Conservation (phyloP, 2,888 invertebrate species). For the Stenotaenia linearis region DNA sequence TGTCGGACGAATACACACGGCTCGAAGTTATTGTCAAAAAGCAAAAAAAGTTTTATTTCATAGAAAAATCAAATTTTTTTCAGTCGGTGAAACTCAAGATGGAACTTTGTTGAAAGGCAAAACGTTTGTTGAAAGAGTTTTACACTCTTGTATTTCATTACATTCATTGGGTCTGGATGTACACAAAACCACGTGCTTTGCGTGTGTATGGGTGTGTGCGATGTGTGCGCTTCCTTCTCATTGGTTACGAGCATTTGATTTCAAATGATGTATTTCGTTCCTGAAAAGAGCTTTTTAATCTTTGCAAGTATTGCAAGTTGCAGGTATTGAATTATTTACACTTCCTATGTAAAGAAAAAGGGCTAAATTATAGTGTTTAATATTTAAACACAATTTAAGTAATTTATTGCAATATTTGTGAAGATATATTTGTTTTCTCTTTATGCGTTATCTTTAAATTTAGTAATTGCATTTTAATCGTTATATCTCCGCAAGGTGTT, state of each 20-base stretch:
- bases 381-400: too few relatives aligned
- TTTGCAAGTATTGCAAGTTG: too few relatives aligned
- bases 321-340: too few relatives aligned
- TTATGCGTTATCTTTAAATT: too few relatives aligned
- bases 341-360: too few relatives aligned
- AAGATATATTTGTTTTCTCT: too few relatives aligned
- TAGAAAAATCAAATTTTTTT: not conserved
- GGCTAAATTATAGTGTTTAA: too few relatives aligned
- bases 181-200: not conserved
- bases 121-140: not conserved
- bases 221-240: not conserved
- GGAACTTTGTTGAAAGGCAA: not conserved
- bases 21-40: not conserved
- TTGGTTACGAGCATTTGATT: not conserved
- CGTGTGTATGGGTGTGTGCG: not conserved
- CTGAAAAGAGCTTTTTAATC: too few relatives aligned
- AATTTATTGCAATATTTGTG: too few relatives aligned
- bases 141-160: not conserved
- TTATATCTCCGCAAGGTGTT: too few relatives aligned
- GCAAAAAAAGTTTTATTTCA: not conserved
- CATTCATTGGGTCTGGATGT: not conserved
- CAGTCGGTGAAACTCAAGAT: too few relatives aligned
- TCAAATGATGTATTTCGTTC: not conserved
- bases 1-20: constrained; percentile 10
- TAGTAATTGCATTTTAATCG: too few relatives aligned